Conservation (phyloP, 2,888 invertebrate genomes). For the Protonemura montana region DNA sequence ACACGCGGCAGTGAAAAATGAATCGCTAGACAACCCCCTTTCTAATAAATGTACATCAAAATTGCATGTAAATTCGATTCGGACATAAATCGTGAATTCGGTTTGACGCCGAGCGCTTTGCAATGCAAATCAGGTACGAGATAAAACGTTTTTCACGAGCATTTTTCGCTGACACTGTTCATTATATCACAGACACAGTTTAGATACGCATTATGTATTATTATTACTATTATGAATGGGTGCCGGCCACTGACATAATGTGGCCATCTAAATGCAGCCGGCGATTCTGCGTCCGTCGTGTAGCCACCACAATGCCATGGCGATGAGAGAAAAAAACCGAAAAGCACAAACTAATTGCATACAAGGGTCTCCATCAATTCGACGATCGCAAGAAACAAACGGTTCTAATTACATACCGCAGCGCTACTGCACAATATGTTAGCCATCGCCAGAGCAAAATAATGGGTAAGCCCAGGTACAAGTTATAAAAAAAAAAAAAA, state of each 20-base stretch:
- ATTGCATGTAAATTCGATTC: constrained; percentile 10
- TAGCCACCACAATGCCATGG: background rate
- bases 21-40: background rate
- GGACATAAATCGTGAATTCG: constrained; percentile 10
- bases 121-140: background rate
- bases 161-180: constrained; percentile 10
- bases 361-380: background rate
- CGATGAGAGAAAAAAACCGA: background rate
- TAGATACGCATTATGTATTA: background rate
- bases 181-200: constrained; percentile 14
- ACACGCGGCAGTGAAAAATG: background rate
- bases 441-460: background rate
- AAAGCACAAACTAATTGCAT: background rate
- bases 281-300: background rate
- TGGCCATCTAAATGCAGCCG: constrained; percentile 44
- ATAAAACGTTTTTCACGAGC: background rate
- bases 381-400: background rate
- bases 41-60: background rate
- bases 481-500: too few species aligned
- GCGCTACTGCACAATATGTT: background rate
- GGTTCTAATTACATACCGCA: background rate
- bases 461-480: background rate
- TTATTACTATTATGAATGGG: constrained; percentile 21
- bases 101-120: constrained; percentile 15
- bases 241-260: constrained; percentile 41